A percentile compares a stretch with the other conserved stretches of the same genome.
These are phyloP conservation scores for Smutsia temminckii DNA, from an alignment of 2,797 vertebrate genomes.

Conservation along the genomic window DNA sequence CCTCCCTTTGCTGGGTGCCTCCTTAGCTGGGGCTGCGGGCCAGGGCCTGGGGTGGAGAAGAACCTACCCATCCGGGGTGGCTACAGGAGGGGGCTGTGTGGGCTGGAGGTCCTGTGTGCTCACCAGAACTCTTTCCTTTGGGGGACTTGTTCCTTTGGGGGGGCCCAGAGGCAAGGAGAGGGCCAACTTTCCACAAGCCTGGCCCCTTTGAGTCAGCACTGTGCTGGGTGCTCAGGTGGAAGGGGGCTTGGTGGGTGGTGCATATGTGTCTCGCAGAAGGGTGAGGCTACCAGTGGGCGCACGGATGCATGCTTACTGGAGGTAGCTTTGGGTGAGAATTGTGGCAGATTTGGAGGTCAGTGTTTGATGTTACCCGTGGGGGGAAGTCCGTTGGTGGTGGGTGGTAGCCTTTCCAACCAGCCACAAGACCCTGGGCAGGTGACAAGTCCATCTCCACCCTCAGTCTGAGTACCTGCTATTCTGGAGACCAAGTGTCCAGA, in stretches of 20 bases:
- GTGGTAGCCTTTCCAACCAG: background rate
- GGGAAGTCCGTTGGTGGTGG: background rate
- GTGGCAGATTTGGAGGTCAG: background rate
- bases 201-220: background rate
- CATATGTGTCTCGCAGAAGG: background rate
- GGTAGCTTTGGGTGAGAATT: background rate
- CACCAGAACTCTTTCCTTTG: background rate
- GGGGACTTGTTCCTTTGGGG: background rate
- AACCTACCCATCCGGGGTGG: too few species aligned
- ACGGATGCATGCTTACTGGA: background rate
- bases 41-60: background rate
- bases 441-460: accelerated
- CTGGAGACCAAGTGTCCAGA: accelerated
- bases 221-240: background rate
- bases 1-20: background rate
- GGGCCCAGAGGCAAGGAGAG: background rate
- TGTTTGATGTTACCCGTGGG: background rate
- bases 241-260: accelerated
- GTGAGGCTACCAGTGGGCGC: accelerated
- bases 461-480: background rate
- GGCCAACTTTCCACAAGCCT: background rate
- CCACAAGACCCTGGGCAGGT: background rate
- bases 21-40: background rate
- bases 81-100: background rate
- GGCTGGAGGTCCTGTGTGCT: background rate